Conservation (phyloP, 2,888 invertebrate species). For the Anorthoa munda region DNA sequence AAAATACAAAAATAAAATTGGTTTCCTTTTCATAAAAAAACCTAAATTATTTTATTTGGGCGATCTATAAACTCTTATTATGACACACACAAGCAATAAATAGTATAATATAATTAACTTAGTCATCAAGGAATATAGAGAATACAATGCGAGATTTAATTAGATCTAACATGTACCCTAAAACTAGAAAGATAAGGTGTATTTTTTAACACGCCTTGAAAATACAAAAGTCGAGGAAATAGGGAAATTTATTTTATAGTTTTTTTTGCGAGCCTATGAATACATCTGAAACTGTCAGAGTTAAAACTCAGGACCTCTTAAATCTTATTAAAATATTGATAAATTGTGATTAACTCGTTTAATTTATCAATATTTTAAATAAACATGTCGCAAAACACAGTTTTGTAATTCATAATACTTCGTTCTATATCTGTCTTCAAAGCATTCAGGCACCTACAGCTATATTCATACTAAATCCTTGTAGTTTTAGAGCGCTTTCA, state of each 20-base stretch:
- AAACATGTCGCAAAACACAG: not conserved
- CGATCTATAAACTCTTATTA: slow-evolving; percentile 6
- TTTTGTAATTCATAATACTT: not conserved
- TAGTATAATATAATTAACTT: slow-evolving; percentile 28
- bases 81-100: slow-evolving; percentile 24
- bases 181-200: not conserved
- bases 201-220: slow-evolving; percentile 14
- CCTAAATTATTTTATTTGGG: not conserved
- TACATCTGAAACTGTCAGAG: not conserved
- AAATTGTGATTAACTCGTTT: not conserved
- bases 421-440: slow-evolving; percentile 15
- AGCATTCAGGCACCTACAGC: slow-evolving; percentile 41
- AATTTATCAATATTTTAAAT: slow-evolving; percentile 2
- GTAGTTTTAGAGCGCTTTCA: slow-evolving; percentile 13
- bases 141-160: slow-evolving; percentile 52
- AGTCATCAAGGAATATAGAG: slow-evolving; percentile 34
- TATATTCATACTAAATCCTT: slow-evolving; percentile 28
- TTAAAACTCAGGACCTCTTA: not conserved
- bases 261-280: not conserved
- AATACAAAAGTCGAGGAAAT: not conserved
- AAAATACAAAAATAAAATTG: not conserved
- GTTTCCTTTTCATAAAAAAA: not conserved
- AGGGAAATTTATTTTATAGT: not conserved
- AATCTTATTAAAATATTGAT: slow-evolving; percentile 6
- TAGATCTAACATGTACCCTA: slow-evolving; percentile 18